Evolutionary conservation across 2,113 vertebrate genomes (phyloP).

Genomic region (Conger conger): DNA sequence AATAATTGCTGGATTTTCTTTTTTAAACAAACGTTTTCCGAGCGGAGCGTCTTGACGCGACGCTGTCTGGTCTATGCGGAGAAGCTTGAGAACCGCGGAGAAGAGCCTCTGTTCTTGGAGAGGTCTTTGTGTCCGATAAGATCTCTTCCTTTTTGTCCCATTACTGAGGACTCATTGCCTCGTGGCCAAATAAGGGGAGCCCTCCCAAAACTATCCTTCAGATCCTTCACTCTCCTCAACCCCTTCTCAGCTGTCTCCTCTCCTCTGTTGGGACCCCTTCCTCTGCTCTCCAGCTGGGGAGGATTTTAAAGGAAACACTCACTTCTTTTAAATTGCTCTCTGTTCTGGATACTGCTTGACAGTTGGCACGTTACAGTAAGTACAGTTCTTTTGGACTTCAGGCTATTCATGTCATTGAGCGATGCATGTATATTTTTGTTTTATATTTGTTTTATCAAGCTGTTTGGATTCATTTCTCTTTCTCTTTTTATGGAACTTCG

Average conservation of each 20-base stretch:
- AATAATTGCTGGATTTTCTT: not conserved
- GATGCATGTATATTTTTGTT: not conserved
- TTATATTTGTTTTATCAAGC: not conserved
- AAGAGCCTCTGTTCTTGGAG: not conserved
- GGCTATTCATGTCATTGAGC: not conserved
- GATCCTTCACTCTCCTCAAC: slow-evolving; percentile 24
- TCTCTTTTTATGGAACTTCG: not conserved
- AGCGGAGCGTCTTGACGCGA: not conserved
- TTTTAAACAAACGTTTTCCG: not conserved
- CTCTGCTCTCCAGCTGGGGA: slow-evolving; percentile 22
- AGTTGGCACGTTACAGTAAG: slow-evolving; percentile 12
- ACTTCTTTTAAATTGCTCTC: slow-evolving; percentile 4
- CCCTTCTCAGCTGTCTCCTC: slow-evolving; percentile 13
- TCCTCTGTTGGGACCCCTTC: slow-evolving; percentile 30
- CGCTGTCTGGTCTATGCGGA: not conserved
- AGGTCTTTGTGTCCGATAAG: slow-evolving; percentile 46
- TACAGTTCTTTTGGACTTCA: not conserved
- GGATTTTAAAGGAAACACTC: slow-evolving; percentile 13
- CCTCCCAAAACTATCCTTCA: slow-evolving; percentile 35
- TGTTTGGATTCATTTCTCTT: not conserved
- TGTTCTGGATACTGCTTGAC: not conserved
- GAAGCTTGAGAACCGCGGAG: too few species aligned
- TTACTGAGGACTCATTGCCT: slow-evolving; percentile 42
- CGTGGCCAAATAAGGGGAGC: slow-evolving; percentile 71
- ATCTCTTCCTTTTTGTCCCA: slow-evolving; percentile 47